Base-by-base conservation (phyloP, 2,888 invertebrate species). In the Balanococcus diminutus region DNA sequence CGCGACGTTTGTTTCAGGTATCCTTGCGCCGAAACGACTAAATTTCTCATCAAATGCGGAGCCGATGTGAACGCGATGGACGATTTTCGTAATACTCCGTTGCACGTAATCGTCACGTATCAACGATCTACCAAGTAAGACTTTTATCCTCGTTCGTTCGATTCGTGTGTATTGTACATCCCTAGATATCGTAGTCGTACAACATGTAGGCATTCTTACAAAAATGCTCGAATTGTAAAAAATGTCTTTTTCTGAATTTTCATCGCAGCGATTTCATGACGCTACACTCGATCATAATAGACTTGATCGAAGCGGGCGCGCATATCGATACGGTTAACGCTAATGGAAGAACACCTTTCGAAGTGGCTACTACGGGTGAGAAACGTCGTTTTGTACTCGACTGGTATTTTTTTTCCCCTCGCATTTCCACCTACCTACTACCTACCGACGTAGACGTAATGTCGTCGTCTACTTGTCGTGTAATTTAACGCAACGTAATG, bases 271-370 rank as follows among this genome's bases (percentile, higher is more conserved):
- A 92, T 89, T 93, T 92, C 88, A 89, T 91, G 88, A 93, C 92
- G 0, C 89, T 93, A 25, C 92, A 92, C 89, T 91, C 92, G 31
- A 93, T 93, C 87, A 92, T 93, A 86, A 91, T 92, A 88, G 91
- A 92, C 87, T 88, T 92, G 86, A 90, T 94, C 28, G 92, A 93
- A 87, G 93, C 93, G 67, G 96, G 96, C 9, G 95, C 96, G 2
- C 97, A 97, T 89, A 92, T 94, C 88, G 97, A 97, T 89, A 94
- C 93, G 2, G 94, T 96, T 31, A 96, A 97, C 90, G 91, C 91
- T 42, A 92, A 92, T 86, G 96, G 96, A 0, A 92, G 94, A 89
- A 96, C 96, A 31, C 95, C 96, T 0, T 92, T 95, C 8, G 92
- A 94, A 88, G 93, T 94, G 61, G 93, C 94, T 6, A 90, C 90